These are phyloP conservation scores for Chiroxiphia lanceolata DNA, from an alignment of 2,797 vertebrate genomes.

Conservation along the genomic window DNA sequence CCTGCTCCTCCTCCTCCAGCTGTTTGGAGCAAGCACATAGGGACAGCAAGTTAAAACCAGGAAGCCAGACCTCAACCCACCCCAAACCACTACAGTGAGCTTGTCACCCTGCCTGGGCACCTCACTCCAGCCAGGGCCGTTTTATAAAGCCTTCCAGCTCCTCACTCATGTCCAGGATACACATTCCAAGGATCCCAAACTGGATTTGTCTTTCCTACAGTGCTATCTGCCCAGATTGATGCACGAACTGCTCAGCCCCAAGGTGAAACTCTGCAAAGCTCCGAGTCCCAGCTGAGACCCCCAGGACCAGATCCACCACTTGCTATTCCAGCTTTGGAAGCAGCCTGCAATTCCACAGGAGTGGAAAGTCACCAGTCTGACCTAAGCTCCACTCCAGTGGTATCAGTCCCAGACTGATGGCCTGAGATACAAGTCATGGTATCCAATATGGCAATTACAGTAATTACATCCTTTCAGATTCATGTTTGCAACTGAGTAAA, in stretches of 20 bases:
- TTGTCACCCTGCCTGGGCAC: not conserved
- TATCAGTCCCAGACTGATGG: not conserved
- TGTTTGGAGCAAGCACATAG: conserved; percentile 56
- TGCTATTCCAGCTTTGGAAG: not conserved
- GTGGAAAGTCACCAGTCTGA: not conserved
- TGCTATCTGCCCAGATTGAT: not conserved
- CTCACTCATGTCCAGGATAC: not conserved
- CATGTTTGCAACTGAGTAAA: not conserved
- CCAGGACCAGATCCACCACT: not conserved
- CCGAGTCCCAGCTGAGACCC: fast-evolving
- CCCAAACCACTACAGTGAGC: fast-evolving
- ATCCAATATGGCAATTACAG: not conserved
- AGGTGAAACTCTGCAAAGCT: not conserved
- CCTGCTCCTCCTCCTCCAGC: conserved; percentile 90
- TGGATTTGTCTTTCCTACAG: not conserved
- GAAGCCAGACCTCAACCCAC: not conserved
- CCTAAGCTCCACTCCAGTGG: not conserved
- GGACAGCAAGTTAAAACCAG: not conserved
- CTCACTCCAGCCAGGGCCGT: not conserved
- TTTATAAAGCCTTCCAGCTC: not conserved
- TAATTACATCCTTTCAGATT: not conserved
- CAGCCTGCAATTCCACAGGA: fast-evolving
- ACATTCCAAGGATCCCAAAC: not conserved
- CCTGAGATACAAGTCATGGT: not conserved
- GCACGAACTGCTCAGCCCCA: not conserved